A percentile compares a stretch with the other conserved stretches of the same genome.
phyloP scores from a whole-genome alignment of 2,888 invertebrate species.

The Lycia hirtaria region DNA sequence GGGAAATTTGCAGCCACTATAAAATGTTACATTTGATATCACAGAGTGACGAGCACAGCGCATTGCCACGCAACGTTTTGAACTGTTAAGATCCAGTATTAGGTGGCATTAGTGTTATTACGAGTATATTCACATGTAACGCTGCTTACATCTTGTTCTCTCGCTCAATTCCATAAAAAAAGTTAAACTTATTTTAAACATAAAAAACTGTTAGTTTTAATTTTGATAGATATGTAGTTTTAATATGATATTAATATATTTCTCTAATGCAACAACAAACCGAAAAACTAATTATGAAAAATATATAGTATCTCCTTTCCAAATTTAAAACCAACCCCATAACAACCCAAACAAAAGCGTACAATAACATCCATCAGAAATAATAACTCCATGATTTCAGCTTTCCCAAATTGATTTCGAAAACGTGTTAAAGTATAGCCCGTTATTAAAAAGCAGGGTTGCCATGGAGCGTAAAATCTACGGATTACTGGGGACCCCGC shows the following conservation, averaged over 20 bases:
- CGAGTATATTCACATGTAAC: too few relatives aligned
- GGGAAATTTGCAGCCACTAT: too few relatives aligned
- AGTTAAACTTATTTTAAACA: too few relatives aligned
- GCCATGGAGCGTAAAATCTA: conserved; percentile 82
- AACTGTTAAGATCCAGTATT: too few relatives aligned
- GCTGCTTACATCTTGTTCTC: too few relatives aligned
- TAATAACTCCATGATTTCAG: conserved; percentile 42
- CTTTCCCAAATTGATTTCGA: conserved; percentile 56
- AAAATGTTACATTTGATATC: too few relatives aligned
- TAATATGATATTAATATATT: not conserved
- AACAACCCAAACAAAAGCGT: conserved; percentile 6
- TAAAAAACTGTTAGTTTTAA: too few relatives aligned
- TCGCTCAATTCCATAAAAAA: too few relatives aligned
- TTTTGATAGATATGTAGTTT: too few relatives aligned
- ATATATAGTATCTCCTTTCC: not conserved
- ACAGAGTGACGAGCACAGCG: too few relatives aligned
- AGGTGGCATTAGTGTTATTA: too few relatives aligned
- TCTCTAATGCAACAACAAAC: not conserved
- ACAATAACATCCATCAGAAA: conserved; percentile 43
- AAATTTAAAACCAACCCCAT: conserved; percentile 22
- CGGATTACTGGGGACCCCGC: conserved; percentile 78
- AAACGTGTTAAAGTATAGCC: conserved; percentile 75
- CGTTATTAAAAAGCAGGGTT: conserved; percentile 76
- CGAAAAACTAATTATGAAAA: not conserved
- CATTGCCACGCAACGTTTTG: too few relatives aligned